Evolutionary conservation across 2,797 vertebrate genomes (phyloP), one percentile per base, ranked within the genome.

Genomic region (Chrysocyon brachyurus): DNA sequence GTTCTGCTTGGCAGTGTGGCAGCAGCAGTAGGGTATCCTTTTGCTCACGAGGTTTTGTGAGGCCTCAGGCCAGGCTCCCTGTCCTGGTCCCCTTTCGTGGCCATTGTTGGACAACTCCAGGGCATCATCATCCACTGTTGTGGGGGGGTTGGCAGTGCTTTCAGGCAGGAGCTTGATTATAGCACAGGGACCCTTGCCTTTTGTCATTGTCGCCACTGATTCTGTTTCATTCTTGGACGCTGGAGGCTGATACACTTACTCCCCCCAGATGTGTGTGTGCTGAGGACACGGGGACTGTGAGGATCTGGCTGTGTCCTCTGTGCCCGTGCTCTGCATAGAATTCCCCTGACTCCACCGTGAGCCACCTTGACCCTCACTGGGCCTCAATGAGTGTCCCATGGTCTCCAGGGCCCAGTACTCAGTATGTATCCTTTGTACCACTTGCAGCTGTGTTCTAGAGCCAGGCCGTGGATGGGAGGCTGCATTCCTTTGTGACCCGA

Each of bases 81-180:
- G 4, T 46, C 46, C 21, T 26, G 11, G 82, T 82, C 31, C 54
- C 4, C 0, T 73, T 61, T 78, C 63, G 70, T 49, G 87, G 87
- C 15, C 87, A 87, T 84, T 78, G 49, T 86, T 63, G 56, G 87
- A 78, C 66, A 56, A 96, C 94, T 92, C 90, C 90, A 77, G 79
- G 96, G 49, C 17, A 0, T 56, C 40, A 93, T 85, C 70, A 70
- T 59, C 98, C 87, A 96, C 79, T 72, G 88, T 90, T 95, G 85
- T 64, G 96, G 97, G 94, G 82, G 94, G 49, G 64, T 87, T 97
- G 92, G 97, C 92, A 87, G 88, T 28, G 49, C 97, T 96, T 91
- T 97, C 91, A 78, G 97, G 64, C 70, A 83, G 75, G 94, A 96
- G 96, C 97, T 98, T 97, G 97, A 96, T 97, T 97, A 91, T 90